phyloP scores from a whole-genome alignment of 2,888 invertebrate species.

The Erebia aethiops region DNA sequence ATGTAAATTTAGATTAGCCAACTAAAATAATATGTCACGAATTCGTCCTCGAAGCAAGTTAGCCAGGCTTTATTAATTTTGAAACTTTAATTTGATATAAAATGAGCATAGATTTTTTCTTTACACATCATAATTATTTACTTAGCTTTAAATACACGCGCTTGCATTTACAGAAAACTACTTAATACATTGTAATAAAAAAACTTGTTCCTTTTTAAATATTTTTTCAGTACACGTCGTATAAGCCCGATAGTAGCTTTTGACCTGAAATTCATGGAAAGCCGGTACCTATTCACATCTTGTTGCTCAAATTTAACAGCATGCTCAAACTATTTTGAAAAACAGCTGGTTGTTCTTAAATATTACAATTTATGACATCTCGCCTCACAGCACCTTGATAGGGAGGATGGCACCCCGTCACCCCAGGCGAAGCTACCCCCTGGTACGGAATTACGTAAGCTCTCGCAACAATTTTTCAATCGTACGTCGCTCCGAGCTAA shows the following conservation, averaged over 20 bases:
- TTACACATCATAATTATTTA: background rate
- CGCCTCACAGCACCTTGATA: constrained; percentile 28
- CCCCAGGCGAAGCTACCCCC: constrained; percentile 52
- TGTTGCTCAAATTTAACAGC: constrained; percentile 8
- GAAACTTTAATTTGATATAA: too few relatives aligned
- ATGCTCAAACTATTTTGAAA: constrained; percentile 2
- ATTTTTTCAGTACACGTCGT: too few relatives aligned
- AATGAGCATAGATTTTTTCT: background rate
- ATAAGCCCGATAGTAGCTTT: too few relatives aligned
- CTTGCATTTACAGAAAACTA: too few relatives aligned
- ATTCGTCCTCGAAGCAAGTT: too few relatives aligned
- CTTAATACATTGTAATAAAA: too few relatives aligned
- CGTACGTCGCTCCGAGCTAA: constrained; percentile 63
- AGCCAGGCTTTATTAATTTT: background rate
- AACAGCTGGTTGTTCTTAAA: constrained; percentile 21
- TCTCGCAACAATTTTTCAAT: constrained; percentile 76
- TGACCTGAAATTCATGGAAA: too few relatives aligned
- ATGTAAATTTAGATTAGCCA: too few relatives aligned
- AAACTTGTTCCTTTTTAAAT: too few relatives aligned
- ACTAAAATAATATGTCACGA: too few relatives aligned
- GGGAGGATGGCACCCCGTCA: constrained; percentile 41
- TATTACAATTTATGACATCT: constrained; percentile 30
- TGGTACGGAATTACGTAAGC: constrained; percentile 69
- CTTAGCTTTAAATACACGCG: background rate
- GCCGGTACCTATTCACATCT: too few relatives aligned